Evolutionary conservation across 2,113 vertebrate genomes (phyloP), one percentile per base, ranked within the genome.

Genomic region (Halcyon senegalensis): DNA sequence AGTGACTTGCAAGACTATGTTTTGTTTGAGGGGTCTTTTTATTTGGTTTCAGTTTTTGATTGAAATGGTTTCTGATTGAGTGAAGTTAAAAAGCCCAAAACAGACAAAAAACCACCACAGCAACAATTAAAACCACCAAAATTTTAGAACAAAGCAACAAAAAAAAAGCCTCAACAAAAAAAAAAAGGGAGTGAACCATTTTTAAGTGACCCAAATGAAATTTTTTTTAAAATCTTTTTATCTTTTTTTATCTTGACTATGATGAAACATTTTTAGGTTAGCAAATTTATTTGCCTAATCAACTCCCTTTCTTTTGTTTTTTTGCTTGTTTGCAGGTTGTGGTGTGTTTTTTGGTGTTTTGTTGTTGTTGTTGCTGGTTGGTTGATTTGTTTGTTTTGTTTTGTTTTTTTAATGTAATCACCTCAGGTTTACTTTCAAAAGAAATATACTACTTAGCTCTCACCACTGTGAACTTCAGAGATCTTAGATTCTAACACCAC

Each of bases 1-100:
- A 41, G 41, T 41, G 41, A 41, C n/a, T 75, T 60, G 2, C 6
- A 15, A n/a, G 3, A 28, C 3, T 21, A 3, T 18, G 18, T 53
- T 79, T 89, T 3, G 2, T 68, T 83, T 88, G 0, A 2, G 8
- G 1, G 1, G 5, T 24, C 4, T 25, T 67, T 83, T 62, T 58
- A 3, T 56, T 73, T 74, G 4, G 5, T 50, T 64, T 85, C 11
- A 24, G 3, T 59, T 91, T 90, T 84, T 37, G 2, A 46, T n/a
- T 25, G 11, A 80, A 73, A 66, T 31, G 2, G 0, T 44, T 79
- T 88, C 24, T 79, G 16, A 50, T 68, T 50, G 48, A 51, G 5
- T n/a, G 9, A 48, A 67, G 18, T 28, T 30, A 10, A 21, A 56
- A 35, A 41, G 13, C 41, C 41, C 17, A 16, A 6, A 23, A 21